Conservation (phyloP, 2,888 invertebrate genomes). For the Nowickia ferox region DNA sequence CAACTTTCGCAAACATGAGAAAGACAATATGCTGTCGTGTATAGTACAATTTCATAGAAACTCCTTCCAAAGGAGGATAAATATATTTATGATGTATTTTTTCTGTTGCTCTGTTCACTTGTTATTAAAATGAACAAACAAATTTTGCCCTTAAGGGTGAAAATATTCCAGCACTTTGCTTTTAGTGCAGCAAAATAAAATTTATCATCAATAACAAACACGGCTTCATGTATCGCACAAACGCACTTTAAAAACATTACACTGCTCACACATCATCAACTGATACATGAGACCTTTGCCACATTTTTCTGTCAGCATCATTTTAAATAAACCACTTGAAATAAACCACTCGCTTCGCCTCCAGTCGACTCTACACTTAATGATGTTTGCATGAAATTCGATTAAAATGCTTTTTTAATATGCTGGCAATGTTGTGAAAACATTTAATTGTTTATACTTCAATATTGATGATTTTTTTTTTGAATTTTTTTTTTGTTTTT, state of each 20-base stretch:
- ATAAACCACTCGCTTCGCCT: neutral
- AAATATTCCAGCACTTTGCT: conserved; percentile 14
- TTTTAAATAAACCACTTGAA: neutral
- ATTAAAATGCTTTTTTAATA: conserved; percentile 59
- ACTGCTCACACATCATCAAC: neutral
- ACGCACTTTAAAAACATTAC: neutral
- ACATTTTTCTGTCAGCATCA: conserved; percentile 2
- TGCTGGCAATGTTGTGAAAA: conserved; percentile 57
- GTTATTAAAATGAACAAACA: conserved; percentile 29
- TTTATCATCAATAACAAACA: neutral
- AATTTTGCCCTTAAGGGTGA: conserved; percentile 35
- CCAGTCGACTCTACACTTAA: conserved; percentile 36
- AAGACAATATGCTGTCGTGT: neutral
- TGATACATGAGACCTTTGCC: neutral
- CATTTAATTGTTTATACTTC: conserved; percentile 53
- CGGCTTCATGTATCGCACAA: neutral
- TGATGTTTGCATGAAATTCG: conserved; percentile 51
- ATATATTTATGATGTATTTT: conserved; percentile 17
- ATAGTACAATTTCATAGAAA: neutral
- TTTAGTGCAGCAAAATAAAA: neutral
- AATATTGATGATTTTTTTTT: neutral
- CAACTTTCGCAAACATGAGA: conserved; percentile 1
- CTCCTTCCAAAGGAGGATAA: neutral
- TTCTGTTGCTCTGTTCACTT: conserved; percentile 4
- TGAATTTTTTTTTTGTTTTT: neutral